Percentiles rank a stretch among this genome's conserved stretches.
Evolutionary conservation across 2,113 vertebrate genomes (phyloP).

Genomic region (Erpornis zantholeuca): DNA sequence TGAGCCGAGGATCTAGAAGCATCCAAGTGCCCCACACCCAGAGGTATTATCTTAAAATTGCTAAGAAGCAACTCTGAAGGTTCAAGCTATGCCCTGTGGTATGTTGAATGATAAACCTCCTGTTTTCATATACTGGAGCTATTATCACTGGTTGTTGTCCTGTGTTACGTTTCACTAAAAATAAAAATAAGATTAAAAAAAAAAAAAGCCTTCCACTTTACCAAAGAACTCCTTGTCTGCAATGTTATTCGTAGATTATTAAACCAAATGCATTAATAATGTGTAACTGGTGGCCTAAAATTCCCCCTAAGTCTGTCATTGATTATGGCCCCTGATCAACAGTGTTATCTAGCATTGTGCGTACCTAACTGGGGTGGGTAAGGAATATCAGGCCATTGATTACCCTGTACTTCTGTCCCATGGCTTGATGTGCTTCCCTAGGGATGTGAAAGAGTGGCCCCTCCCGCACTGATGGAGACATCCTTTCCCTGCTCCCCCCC

Average conservation of each 20-base stretch:
- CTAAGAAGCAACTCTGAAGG: background rate
- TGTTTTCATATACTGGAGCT: background rate
- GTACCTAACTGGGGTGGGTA: background rate
- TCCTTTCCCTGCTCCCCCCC: background rate
- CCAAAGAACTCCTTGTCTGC: background rate
- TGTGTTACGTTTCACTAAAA: background rate
- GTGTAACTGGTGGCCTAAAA: background rate
- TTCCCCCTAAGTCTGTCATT: background rate
- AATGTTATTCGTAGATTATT: background rate
- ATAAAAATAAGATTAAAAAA: background rate
- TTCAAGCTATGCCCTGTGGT: background rate
- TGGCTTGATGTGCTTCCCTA: background rate
- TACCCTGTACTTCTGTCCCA: background rate
- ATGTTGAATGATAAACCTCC: background rate
- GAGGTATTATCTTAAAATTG: background rate
- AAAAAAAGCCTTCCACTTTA: background rate
- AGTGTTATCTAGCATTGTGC: background rate
- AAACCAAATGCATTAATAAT: background rate
- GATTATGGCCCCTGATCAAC: background rate
- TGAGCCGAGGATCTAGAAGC: background rate
- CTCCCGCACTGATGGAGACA: rapidly evolving
- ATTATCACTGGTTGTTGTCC: background rate
- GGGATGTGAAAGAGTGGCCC: background rate
- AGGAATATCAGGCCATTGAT: background rate
- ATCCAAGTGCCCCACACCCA: background rate